These are phyloP conservation scores for Mythimna vitellina DNA, from an alignment of 2,888 invertebrate species.

Conservation along the genomic window DNA sequence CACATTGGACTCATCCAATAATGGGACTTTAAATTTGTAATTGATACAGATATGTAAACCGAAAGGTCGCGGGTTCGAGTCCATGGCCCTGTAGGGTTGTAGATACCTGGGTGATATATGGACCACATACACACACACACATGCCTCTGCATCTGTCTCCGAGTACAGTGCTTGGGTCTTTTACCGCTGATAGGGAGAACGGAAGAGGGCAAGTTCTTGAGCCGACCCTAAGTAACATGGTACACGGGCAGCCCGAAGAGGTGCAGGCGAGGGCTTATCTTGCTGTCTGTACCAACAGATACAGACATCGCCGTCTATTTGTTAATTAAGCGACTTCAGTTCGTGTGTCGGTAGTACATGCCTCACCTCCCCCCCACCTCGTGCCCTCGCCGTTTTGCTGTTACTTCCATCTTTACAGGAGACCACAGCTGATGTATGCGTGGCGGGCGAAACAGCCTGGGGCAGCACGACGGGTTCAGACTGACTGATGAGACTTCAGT, in stretches of 20 bases:
- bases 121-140: no score
- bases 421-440: constrained; percentile 19
- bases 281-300: neutral
- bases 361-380: neutral
- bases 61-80: neutral
- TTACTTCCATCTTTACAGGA: constrained; percentile 17
- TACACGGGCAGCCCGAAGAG: no score
- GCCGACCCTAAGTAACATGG: neutral
- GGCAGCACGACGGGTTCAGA: neutral
- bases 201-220: neutral
- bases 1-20: neutral
- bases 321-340: constrained; percentile 32
- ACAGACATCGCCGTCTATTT: neutral
- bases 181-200: neutral
- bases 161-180: neutral
- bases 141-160: neutral
- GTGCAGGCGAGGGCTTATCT: neutral
- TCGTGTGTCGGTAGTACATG: constrained; percentile 4
- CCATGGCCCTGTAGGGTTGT: neutral
- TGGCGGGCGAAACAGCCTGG: neutral
- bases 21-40: neutral
- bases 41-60: neutral
- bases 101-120: neutral
- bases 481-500: neutral
- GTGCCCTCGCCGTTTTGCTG: neutral